Conservation (phyloP, 2,113 vertebrate species). For the Elaphurus davidianus region DNA sequence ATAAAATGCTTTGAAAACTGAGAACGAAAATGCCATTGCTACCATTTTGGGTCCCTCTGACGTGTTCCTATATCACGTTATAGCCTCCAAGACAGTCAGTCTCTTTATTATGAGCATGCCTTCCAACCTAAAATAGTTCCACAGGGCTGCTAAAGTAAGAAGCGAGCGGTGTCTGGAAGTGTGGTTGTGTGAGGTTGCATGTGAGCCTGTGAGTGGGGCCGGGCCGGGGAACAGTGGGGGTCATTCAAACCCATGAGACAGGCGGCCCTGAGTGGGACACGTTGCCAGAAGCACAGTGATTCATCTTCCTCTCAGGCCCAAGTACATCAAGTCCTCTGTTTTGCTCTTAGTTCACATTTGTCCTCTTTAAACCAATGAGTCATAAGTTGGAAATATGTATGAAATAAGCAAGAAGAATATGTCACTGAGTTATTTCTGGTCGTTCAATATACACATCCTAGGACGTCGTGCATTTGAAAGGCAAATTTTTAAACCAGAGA, state of each 20-base stretch:
- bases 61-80: slow-evolving; percentile 66
- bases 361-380: slow-evolving; percentile 76
- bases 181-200: not conserved
- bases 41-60: slow-evolving; percentile 69
- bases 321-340: slow-evolving; percentile 72
- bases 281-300: slow-evolving; percentile 34
- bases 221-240: slow-evolving; percentile 21
- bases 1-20: slow-evolving; percentile 69
- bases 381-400: slow-evolving; percentile 68
- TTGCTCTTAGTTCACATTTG: slow-evolving; percentile 68
- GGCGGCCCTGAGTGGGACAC: slow-evolving; percentile 10
- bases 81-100: slow-evolving; percentile 64
- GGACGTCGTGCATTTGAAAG: slow-evolving; percentile 69
- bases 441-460: slow-evolving; percentile 70
- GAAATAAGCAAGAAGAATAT: slow-evolving; percentile 75
- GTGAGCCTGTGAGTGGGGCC: not conserved
- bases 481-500: slow-evolving; percentile 61
- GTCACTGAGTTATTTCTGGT: slow-evolving; percentile 75
- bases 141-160: slow-evolving; percentile 56
- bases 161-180: slow-evolving; percentile 29
- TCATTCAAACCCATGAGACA: slow-evolving; percentile 64
- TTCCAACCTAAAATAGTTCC: slow-evolving; percentile 66
- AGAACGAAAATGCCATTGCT: slow-evolving; percentile 71
- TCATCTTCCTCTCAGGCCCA: slow-evolving; percentile 63
- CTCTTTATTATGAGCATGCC: slow-evolving; percentile 53